Evolutionary conservation across 2,888 invertebrate species (phyloP).

Genomic region (Ecliptopera silaceata): DNA sequence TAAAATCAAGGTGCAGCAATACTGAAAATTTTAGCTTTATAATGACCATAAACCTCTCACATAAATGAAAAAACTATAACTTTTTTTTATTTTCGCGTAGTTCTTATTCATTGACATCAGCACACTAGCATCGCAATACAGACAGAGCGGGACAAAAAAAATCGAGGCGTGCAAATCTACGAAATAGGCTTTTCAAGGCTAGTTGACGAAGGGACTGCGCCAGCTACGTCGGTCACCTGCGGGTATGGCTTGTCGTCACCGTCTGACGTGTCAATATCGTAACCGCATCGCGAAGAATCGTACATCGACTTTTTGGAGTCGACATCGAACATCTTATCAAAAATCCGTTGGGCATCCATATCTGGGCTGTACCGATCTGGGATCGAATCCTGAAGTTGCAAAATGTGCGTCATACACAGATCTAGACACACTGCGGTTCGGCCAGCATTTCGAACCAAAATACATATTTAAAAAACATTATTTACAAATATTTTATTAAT

Average conservation of each 20-base stretch:
- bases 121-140: conserved; percentile 60
- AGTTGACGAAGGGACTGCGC: conserved; percentile 62
- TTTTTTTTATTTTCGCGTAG: neutral
- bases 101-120: conserved; percentile 48
- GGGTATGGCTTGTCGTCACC: conserved; percentile 78
- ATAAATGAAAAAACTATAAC: neutral
- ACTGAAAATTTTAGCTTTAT: neutral
- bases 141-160: conserved; percentile 71
- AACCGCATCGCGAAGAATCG: conserved; percentile 77
- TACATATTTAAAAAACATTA: neutral
- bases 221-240: conserved; percentile 78
- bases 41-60: no score
- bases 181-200: conserved; percentile 66
- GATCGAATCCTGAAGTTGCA: conserved; percentile 79
- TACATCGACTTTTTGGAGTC: conserved; percentile 77
- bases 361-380: conserved; percentile 83
- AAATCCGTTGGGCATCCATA: conserved; percentile 81
- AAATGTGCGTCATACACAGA: conserved; percentile 65
- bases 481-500: neutral
- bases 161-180: conserved; percentile 78
- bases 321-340: conserved; percentile 83
- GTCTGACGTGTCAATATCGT: conserved; percentile 79
- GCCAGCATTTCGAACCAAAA: conserved; percentile 16
- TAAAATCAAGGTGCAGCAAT: neutral
- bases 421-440: conserved; percentile 9